Evolutionary conservation across 2,797 vertebrate species (phyloP).

Genomic region (Tachyglossus aculeatus): DNA sequence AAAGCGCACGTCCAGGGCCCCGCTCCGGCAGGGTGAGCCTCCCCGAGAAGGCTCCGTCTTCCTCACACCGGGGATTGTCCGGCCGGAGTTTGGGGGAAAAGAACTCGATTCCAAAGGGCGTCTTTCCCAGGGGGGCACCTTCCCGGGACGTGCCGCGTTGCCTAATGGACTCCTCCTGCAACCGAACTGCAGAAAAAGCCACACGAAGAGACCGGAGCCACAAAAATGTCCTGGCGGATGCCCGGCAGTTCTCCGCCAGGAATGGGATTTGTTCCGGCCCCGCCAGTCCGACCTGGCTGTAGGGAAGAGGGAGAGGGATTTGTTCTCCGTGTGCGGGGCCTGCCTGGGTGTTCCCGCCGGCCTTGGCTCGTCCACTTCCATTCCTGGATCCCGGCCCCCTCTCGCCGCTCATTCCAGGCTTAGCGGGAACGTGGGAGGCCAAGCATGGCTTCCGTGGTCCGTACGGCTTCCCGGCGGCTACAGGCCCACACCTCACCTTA

Average conservation of each 20-base stretch:
- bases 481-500: no score
- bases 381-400: not conserved
- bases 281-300: conserved; percentile 45
- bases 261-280: conserved; percentile 58
- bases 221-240: conserved; percentile 59
- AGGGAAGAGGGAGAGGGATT: conserved; percentile 12
- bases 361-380: not conserved
- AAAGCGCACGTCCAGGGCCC: no score
- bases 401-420: not conserved
- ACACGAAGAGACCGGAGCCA: conserved; percentile 62
- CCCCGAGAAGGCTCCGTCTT: no score
- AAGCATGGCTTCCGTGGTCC: no score
- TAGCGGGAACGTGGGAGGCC: not conserved
- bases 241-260: conserved; percentile 42
- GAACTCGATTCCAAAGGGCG: conserved; percentile 60
- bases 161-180: conserved; percentile 36
- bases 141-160: conserved; percentile 47
- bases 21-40: no score
- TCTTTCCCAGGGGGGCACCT: no score
- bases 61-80: conserved; percentile 25
- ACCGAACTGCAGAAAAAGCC: conserved; percentile 56
- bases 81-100: conserved; percentile 38
- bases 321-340: not conserved
- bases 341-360: not conserved
- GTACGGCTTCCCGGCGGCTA: no score